phyloP scores from a whole-genome alignment of 2,888 invertebrate genomes.

The Mythimna pallens region DNA sequence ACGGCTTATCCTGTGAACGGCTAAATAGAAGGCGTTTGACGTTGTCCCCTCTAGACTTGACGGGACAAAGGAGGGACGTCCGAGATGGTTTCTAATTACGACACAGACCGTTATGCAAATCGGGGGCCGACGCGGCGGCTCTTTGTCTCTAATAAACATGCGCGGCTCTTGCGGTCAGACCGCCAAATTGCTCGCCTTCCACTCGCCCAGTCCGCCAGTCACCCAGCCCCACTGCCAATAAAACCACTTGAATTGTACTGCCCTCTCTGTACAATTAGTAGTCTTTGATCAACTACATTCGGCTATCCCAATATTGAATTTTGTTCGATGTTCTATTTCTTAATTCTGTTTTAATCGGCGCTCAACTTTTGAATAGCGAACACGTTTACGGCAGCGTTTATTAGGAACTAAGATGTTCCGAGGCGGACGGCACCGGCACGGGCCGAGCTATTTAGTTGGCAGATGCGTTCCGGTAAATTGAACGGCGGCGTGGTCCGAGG shows the following conservation, averaged over 20 bases:
- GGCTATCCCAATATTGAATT: conserved; percentile 67
- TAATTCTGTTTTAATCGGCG: conserved; percentile 61
- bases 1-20: conserved; percentile 77
- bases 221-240: conserved; percentile 75
- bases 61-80: conserved; percentile 87
- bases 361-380: conserved; percentile 60
- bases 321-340: conserved; percentile 57
- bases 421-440: conserved; percentile 29
- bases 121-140: conserved; percentile 81
- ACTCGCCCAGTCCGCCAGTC: conserved; percentile 73
- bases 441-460: conserved; percentile 77
- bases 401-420: conserved; percentile 63
- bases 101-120: conserved; percentile 90
- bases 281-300: conserved; percentile 79
- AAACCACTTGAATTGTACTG: conserved; percentile 81
- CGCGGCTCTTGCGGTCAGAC: conserved; percentile 87
- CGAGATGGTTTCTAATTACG: conserved; percentile 91
- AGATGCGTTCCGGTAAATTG: conserved; percentile 82
- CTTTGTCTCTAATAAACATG: conserved; percentile 90
- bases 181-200: conserved; percentile 86
- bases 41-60: conserved; percentile 81
- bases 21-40: conserved; percentile 87
- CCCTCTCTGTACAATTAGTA: conserved; percentile 81
- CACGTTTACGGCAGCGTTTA: conserved; percentile 65
- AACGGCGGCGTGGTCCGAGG: conserved; percentile 74